phyloP scores from a whole-genome alignment of 1,140 invertebrate genomes.

The Macrosteles quadrilineatus region DNA sequence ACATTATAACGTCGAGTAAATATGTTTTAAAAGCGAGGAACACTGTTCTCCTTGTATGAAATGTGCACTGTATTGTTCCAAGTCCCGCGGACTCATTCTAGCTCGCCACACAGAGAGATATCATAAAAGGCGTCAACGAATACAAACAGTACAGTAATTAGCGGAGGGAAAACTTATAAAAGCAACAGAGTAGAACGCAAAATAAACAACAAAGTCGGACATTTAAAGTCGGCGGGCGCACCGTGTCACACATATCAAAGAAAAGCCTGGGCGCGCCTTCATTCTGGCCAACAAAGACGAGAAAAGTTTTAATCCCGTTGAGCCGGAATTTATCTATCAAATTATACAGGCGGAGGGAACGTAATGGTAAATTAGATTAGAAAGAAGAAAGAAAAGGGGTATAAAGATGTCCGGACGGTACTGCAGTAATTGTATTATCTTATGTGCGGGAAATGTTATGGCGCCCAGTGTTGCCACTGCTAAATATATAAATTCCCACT shows the following conservation, averaged over 20 bases:
- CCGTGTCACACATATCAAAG: slow-evolving; percentile 25
- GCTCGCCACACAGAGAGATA: too few species aligned
- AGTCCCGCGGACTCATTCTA: too few species aligned
- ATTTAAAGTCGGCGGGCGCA: slow-evolving; percentile 13
- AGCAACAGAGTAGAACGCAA: background rate
- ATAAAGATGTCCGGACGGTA: slow-evolving; percentile 6
- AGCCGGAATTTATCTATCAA: slow-evolving; percentile 25
- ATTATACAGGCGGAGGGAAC: slow-evolving; percentile 22
- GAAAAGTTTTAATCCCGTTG: slow-evolving; percentile 25
- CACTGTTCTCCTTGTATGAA: too few species aligned
- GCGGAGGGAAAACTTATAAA: too few species aligned
- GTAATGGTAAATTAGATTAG: slow-evolving; percentile 21
- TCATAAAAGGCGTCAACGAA: too few species aligned
- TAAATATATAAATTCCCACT: slow-evolving; percentile 21
- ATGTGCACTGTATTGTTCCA: too few species aligned
- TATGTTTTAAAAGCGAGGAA: too few species aligned
- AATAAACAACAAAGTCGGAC: slow-evolving; percentile 18
- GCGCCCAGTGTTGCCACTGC: slow-evolving; percentile 6
- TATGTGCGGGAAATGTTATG: slow-evolving; percentile 8
- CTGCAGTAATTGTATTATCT: slow-evolving; percentile 21
- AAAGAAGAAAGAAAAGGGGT: slow-evolving; percentile 19
- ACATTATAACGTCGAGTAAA: too few species aligned
- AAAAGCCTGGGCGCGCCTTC: slow-evolving; percentile 9
- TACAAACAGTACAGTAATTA: too few species aligned
- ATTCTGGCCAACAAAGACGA: slow-evolving; percentile 21